phyloP scores from a whole-genome alignment of 1,140 invertebrate genomes.

The Neodiprion lecontei region DNA sequence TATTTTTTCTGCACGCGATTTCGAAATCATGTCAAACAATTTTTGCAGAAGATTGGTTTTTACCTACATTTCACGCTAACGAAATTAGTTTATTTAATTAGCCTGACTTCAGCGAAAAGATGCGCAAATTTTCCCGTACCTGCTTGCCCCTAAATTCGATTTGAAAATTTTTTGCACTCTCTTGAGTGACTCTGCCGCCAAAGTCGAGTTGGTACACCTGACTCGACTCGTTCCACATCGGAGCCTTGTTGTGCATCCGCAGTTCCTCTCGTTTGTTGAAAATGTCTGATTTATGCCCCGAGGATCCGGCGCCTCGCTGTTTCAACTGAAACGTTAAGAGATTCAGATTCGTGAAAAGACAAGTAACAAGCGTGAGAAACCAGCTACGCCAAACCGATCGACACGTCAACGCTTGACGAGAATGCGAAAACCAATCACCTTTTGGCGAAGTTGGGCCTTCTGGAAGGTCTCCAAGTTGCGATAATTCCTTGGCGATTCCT shows the following conservation, averaged over 20 bases:
- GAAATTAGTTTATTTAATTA: too few relatives aligned
- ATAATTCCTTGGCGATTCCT: slow-evolving; percentile 73
- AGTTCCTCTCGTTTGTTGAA: slow-evolving; percentile 74
- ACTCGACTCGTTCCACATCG: slow-evolving; percentile 99
- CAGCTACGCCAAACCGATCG: too few relatives aligned
- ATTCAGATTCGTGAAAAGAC: slow-evolving; percentile 11
- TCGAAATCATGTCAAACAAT: slow-evolving; percentile 2
- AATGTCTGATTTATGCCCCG: slow-evolving; percentile 59
- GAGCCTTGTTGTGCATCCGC: slow-evolving; percentile 98
- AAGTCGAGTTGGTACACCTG: slow-evolving; percentile 99
- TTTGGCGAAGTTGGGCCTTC: slow-evolving; percentile 91
- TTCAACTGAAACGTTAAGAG: slow-evolving; percentile 63
- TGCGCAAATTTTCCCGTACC: slow-evolving; percentile 63
- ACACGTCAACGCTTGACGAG: too few relatives aligned
- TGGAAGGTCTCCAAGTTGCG: slow-evolving; percentile 93
- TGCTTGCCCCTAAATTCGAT: slow-evolving; percentile 97
- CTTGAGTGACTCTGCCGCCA: slow-evolving; percentile 98
- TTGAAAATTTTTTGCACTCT: slow-evolving; percentile 99
- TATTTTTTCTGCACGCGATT: not conserved
- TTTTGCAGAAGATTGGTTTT: not conserved
- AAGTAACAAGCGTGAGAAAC: not conserved
- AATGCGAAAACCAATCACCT: slow-evolving; percentile 65
- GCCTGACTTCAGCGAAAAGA: too few relatives aligned
- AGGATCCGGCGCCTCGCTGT: slow-evolving; percentile 62
- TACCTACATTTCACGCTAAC: not conserved